Percentiles rank a stretch among this genome's conserved stretches.
Conservation (phyloP, 2,888 invertebrate genomes). For the Rosalia funebris region DNA sequence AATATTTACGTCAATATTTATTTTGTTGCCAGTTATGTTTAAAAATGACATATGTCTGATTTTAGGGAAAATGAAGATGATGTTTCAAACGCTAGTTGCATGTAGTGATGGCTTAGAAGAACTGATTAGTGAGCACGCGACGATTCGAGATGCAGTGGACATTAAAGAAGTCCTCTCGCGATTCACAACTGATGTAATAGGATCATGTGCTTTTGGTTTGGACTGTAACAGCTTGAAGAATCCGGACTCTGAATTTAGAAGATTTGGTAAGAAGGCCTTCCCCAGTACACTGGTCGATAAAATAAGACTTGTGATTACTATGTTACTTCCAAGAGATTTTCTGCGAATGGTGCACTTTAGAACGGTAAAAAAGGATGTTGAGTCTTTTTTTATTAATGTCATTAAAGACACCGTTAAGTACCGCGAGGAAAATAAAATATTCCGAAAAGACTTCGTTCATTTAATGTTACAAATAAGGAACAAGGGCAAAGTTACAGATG, state of each 20-base stretch:
- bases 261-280: slow-evolving; percentile 42
- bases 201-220: slow-evolving; percentile 70
- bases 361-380: neutral
- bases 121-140: slow-evolving; percentile 60
- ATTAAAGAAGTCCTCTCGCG: slow-evolving; percentile 66
- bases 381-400: slow-evolving; percentile 63
- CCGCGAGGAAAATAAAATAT: slow-evolving; percentile 62
- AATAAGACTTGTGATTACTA: neutral
- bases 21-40: no score
- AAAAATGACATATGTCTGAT: no score
- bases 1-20: no score
- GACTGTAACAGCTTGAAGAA: slow-evolving; percentile 68
- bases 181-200: slow-evolving; percentile 70
- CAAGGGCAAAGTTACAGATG: slow-evolving; percentile 47
- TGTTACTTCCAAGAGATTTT: neutral
- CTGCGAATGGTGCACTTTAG: neutral
- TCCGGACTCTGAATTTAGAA: slow-evolving; percentile 64
- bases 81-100: slow-evolving; percentile 70
- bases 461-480: slow-evolving; percentile 65
- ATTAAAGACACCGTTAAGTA: slow-evolving; percentile 63
- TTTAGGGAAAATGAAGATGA: slow-evolving; percentile 62
- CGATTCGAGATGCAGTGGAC: slow-evolving; percentile 52
- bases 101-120: slow-evolving; percentile 67
- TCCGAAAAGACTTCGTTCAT: slow-evolving; percentile 68
- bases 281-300: slow-evolving; percentile 20